Evolutionary conservation across 2,113 vertebrate genomes (phyloP).

Genomic region (Xyliphius kryptos): DNA sequence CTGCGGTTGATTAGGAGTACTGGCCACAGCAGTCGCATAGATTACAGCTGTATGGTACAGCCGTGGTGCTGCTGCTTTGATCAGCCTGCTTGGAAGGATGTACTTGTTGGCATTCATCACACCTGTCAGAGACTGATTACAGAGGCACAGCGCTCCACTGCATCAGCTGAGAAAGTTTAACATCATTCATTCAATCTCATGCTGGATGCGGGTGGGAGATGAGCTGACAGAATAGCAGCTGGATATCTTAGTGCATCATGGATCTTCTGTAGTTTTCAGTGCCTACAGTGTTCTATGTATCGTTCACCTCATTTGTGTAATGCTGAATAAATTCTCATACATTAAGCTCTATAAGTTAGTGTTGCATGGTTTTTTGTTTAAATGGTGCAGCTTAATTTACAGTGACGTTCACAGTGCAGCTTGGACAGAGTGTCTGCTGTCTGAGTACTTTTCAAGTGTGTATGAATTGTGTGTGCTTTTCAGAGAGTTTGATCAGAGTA

Average conservation of each 20-base stretch:
- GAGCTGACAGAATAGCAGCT: conserved; percentile 32
- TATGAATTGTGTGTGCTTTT: too few species aligned
- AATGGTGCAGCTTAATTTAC: too few species aligned
- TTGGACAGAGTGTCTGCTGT: too few species aligned
- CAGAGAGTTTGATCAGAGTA: conserved; percentile 83
- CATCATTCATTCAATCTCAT: conserved; percentile 12
- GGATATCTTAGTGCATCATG: conserved; percentile 22
- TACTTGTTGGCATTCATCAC: conserved; percentile 33
- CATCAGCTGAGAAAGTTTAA: conserved; percentile 22
- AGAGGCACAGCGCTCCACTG: conserved; percentile 26
- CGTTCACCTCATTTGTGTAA: too few species aligned
- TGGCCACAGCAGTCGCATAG: conserved; percentile 36
- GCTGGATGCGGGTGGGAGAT: conserved; percentile 8
- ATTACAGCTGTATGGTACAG: conserved; percentile 35
- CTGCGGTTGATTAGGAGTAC: conserved; percentile 42
- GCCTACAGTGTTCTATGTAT: conserved; percentile 1
- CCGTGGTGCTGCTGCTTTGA: conserved; percentile 34
- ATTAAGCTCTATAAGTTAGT: too few species aligned
- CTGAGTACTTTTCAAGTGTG: too few species aligned
- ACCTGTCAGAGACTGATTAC: conserved; percentile 41
- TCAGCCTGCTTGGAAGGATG: conserved; percentile 33
- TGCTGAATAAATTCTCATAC: too few species aligned
- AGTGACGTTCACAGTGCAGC: too few species aligned
- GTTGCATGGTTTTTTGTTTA: too few species aligned
- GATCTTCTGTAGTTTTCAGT: conserved; percentile 5